Base-by-base conservation (phyloP, 2,888 invertebrate species). In the Elmis aenea region DNA sequence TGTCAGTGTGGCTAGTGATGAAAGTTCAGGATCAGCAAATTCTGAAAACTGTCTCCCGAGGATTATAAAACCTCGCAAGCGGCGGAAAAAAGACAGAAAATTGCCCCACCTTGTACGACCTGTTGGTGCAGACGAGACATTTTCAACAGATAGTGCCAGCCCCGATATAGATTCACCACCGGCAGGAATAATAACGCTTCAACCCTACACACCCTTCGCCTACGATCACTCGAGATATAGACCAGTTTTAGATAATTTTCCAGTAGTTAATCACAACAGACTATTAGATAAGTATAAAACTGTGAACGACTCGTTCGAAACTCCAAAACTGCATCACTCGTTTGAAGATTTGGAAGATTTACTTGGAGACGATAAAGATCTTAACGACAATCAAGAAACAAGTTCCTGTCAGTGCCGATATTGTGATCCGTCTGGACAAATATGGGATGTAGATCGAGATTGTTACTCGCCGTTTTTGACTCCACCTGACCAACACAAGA, bases 41-140 rank as follows among this genome's bases (percentile, higher is more conserved):
- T 75, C 82, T 5, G 87, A 86, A 61, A 84, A 83, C 48, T 85
- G 85, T 69, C 70, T 90, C 59, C 90, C 90, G 47, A 76, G 91
- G 52, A 89, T 91, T 47, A 90, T 91, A 57, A 91, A 91, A 66
- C 90, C 90, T 3, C 73, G 91, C 29, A 91, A 91, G 64, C 77
- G 91, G 31, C 80, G 90, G 62, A 91, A 90, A 79, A 91, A 90
- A 68, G 90, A 90, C 63, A 75, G 88, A 51, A 86, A 88, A 68
- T 84, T 86, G 18, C 59, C 86, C 15, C 51, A 56, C 20, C 51
- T 58, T 11, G 48, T 50, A 36, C 59, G 56, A 29, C 55, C 50
- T 15, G 47, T 42, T 51, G 61, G 53, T 43, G 48, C 33, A 38
- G 61, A 48, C 43, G 64, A 57, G 35, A 61, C 49, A 10, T 60